Conservation (phyloP, 1,140 invertebrate genomes). For the Galleria mellonella region DNA sequence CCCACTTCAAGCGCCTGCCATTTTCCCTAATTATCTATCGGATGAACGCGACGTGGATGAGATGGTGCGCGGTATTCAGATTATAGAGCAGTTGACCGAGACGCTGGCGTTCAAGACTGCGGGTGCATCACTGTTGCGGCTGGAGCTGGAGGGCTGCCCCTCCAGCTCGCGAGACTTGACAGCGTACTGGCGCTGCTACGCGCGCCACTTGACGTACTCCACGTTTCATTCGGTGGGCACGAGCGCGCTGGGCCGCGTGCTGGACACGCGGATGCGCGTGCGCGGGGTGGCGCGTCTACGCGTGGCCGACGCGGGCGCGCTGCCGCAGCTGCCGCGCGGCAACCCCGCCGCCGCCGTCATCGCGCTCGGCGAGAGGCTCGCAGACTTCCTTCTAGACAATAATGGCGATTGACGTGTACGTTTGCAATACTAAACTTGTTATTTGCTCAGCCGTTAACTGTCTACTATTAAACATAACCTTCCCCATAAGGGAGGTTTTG, state of each 20-base stretch:
- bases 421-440: too few relatives aligned
- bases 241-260: conserved; percentile 25
- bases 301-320: conserved; percentile 60
- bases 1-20: conserved; percentile 82
- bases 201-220: conserved; percentile 58
- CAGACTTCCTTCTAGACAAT: conserved; percentile 72
- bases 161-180: conserved; percentile 1
- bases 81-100: conserved; percentile 71
- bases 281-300: conserved; percentile 49
- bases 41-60: conserved; percentile 77
- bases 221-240: conserved; percentile 68
- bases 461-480: too few relatives aligned
- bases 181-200: conserved; percentile 63
- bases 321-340: conserved; percentile 53
- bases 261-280: conserved; percentile 48
- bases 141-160: conserved; percentile 23
- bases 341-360: conserved; percentile 48
- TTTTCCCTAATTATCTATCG: conserved; percentile 85
- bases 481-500: too few relatives aligned
- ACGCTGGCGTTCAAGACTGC: conserved; percentile 69
- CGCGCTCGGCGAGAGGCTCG: conserved; percentile 74
- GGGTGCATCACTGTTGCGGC: conserved; percentile 21
- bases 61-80: conserved; percentile 74
- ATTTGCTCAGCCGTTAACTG: too few relatives aligned
- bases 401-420: conserved; percentile 4